phyloP scores from a whole-genome alignment of 2,888 invertebrate genomes.

The Dryobota labecula region DNA sequence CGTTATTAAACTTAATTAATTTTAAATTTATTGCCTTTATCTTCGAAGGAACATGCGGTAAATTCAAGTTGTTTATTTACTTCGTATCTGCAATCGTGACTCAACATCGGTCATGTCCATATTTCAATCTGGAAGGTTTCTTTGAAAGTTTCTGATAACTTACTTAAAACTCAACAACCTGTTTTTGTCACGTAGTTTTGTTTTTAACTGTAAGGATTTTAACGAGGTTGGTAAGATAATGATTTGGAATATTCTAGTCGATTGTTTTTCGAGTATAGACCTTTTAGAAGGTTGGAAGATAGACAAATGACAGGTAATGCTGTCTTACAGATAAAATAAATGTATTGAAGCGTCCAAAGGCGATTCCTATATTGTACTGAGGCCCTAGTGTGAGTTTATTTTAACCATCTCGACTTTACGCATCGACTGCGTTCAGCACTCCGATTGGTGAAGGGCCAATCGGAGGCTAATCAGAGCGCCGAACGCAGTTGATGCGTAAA shows the following conservation, averaged over 20 bases:
- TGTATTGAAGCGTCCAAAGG: too few species aligned
- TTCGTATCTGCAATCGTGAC: conserved; percentile 1
- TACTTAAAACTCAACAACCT: too few species aligned
- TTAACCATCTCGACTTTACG: too few species aligned
- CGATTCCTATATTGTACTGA: too few species aligned
- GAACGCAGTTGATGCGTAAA: too few species aligned
- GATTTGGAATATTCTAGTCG: neutral
- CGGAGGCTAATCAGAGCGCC: too few species aligned
- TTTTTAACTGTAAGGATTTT: conserved; percentile 12
- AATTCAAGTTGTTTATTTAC: conserved; percentile 18
- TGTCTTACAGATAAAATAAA: too few species aligned
- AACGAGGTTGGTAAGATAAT: neutral
- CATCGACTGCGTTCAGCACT: too few species aligned
- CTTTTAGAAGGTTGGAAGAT: too few species aligned
- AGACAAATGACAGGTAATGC: too few species aligned
- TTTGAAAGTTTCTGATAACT: conserved; percentile 16
- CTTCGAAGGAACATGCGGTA: neutral
- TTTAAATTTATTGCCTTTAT: neutral
- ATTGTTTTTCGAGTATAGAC: neutral
- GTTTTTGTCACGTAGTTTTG: conserved; percentile 12
- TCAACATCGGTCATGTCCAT: conserved; percentile 2
- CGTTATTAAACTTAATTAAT: neutral
- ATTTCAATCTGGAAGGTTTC: conserved; percentile 7
- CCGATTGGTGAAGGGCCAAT: too few species aligned
- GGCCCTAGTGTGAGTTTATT: too few species aligned